Conservation (phyloP, 2,797 vertebrate genomes). For the Arctocebus calabarensis region DNA sequence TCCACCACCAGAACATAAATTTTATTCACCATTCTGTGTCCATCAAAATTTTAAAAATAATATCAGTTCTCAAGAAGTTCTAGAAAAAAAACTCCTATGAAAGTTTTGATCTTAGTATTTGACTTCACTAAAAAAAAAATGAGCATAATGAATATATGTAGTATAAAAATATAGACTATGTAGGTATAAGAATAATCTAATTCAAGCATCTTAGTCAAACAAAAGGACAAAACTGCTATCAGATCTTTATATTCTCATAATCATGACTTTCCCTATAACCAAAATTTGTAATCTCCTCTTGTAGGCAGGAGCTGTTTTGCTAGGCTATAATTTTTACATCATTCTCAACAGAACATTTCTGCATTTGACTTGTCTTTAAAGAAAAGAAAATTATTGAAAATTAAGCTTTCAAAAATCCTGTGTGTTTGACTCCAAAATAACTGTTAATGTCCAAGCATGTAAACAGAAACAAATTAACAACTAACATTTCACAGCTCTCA, state of each 20-base stretch:
- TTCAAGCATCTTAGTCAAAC: constrained; percentile 47
- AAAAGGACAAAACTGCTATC: constrained; percentile 39
- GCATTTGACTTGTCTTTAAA: constrained; percentile 60
- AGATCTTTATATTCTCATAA: constrained; percentile 53
- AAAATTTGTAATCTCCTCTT: constrained; percentile 68
- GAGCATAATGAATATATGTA: constrained; percentile 6
- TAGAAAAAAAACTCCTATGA: constrained; percentile 36
- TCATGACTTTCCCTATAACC: constrained; percentile 11
- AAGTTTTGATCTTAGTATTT: constrained; percentile 2
- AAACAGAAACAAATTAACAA: constrained; percentile 80
- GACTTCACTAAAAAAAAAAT: not conserved
- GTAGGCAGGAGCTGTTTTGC: constrained; percentile 57
- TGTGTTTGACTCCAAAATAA: constrained; percentile 72
- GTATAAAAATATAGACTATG: not conserved
- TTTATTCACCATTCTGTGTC: not conserved
- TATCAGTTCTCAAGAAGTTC: not conserved
- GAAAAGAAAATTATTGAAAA: constrained; percentile 78
- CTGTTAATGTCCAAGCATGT: constrained; percentile 70
- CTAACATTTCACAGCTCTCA: constrained; percentile 74
- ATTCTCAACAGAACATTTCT: constrained; percentile 56
- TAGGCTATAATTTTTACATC: constrained; percentile 75
- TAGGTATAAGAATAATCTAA: constrained; percentile 36
- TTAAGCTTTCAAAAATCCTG: constrained; percentile 74
- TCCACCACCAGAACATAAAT: constrained; percentile 12
- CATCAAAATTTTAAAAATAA: not conserved